A percentile compares a stretch with the other conserved stretches of the same genome.
phyloP scores from a whole-genome alignment of 1,140 invertebrate species.

The Eurosta solidaginis region DNA sequence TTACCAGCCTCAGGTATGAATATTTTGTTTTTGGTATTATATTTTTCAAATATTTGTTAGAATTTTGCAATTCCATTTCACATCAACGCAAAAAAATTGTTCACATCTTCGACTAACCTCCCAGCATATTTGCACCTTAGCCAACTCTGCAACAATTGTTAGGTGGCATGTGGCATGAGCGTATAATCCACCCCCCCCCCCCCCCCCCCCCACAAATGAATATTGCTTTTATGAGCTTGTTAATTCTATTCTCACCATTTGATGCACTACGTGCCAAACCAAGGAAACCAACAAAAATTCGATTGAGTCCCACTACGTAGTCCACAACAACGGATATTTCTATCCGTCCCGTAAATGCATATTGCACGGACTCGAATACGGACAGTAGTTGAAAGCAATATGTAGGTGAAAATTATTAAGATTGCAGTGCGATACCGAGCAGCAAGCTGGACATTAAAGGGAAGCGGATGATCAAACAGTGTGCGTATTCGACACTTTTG shows the following conservation, averaged over 20 bases:
- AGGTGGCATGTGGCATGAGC: background rate
- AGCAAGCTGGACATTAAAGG: background rate
- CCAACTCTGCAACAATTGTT: background rate
- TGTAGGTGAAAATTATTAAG: constrained; percentile 15
- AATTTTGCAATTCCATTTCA: background rate
- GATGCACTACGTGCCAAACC: background rate
- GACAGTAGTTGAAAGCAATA: background rate
- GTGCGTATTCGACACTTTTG: too few relatives aligned
- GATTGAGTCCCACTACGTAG: background rate
- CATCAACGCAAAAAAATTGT: background rate
- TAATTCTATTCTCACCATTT: background rate
- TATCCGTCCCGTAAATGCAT: background rate
- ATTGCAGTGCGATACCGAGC: background rate
- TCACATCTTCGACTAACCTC: background rate
- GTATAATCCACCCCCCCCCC: background rate
- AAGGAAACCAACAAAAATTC: too few relatives aligned
- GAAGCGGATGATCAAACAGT: too few relatives aligned
- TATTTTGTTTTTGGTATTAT: background rate
- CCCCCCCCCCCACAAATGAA: background rate
- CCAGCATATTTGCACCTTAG: too few relatives aligned
- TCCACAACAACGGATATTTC: background rate
- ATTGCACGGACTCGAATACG: background rate
- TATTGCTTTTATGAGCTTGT: background rate
- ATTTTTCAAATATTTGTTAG: too few relatives aligned
- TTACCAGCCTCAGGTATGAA: background rate